Evolutionary conservation across 2,113 vertebrate genomes (phyloP).

Genomic region (Sphaerodactylus townsendi): DNA sequence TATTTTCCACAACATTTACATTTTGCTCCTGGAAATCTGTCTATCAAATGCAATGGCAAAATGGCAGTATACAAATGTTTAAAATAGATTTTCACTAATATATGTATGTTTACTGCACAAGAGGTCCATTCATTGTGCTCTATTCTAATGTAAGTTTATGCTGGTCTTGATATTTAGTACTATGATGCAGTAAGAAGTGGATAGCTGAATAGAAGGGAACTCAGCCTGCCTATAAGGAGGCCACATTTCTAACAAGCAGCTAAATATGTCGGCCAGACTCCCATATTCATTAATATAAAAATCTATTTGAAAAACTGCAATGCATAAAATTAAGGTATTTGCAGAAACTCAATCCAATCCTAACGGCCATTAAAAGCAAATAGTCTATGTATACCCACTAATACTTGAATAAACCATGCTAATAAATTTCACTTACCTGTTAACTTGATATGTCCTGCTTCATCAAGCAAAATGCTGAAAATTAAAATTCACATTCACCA

Average conservation of each 20-base stretch:
- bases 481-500: conserved; percentile 86
- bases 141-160: not conserved
- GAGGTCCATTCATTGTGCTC: not conserved
- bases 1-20: not conserved
- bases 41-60: not conserved
- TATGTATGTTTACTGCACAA: not conserved
- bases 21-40: not conserved
- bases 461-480: conserved; percentile 99
- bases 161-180: not conserved
- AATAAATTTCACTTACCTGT: conserved; percentile 84
- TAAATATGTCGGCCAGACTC: not conserved
- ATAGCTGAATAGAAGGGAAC: not conserved
- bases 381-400: not conserved
- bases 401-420: conserved; percentile 20
- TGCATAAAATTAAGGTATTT: not conserved
- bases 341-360: not conserved
- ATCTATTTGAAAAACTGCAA: not conserved
- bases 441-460: conserved; percentile 99
- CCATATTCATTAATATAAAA: not conserved
- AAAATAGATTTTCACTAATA: not conserved
- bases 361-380: not conserved
- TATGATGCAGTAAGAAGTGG: not conserved
- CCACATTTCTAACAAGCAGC: not conserved
- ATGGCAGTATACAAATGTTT: not conserved
- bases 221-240: not conserved